Conservation (phyloP, 1,140 invertebrate genomes). For the Penaeus vannamei region DNA sequence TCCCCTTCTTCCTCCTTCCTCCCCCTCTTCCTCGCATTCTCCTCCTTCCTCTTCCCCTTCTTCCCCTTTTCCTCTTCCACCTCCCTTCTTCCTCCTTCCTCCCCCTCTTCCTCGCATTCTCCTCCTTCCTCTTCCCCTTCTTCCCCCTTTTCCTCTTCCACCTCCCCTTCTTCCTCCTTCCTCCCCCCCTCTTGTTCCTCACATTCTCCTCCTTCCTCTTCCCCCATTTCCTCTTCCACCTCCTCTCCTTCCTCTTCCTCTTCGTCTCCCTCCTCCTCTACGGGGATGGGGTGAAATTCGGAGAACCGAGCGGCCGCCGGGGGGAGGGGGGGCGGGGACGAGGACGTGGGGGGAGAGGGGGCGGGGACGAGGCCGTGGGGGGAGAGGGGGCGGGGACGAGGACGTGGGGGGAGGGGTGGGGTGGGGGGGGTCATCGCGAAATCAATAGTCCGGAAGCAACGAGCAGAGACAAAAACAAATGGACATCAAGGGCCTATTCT, state of each 20-base stretch:
- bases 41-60: too few relatives aligned
- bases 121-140: background rate
- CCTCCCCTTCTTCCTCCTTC: background rate
- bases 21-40: too few relatives aligned
- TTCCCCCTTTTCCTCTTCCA: background rate
- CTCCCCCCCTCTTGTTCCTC: background rate
- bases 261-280: background rate
- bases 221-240: background rate
- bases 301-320: background rate
- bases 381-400: background rate
- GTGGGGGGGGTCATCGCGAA: background rate
- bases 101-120: background rate
- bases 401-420: background rate
- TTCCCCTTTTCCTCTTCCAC: too few relatives aligned
- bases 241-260: background rate
- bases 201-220: background rate
- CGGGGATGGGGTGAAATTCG: background rate
- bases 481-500: background rate
- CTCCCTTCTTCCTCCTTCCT: background rate
- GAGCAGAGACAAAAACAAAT: background rate
- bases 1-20: too few relatives aligned
- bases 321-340: background rate
- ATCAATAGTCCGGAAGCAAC: background rate
- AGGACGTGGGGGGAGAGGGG: background rate
- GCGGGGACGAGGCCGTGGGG: background rate